Base-by-base conservation (phyloP, 1,140 invertebrate species). In the Macrocentrus cingulum region DNA sequence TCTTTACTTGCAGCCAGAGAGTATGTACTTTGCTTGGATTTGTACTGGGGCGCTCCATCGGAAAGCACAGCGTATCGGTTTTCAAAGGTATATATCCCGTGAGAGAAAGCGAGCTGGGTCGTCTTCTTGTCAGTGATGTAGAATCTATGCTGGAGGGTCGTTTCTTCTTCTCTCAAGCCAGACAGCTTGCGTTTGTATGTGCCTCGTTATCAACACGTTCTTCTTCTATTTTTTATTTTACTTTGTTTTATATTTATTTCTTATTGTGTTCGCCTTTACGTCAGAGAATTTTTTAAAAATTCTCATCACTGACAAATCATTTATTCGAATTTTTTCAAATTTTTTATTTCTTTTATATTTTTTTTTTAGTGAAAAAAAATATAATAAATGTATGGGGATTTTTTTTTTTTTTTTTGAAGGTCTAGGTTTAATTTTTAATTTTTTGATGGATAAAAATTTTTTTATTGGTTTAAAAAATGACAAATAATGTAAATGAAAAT, bases 81-180 rank as follows among this genome's bases (percentile, higher is more conserved):
- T 61, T 61, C 60, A 61, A 61, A 57, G 54, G 42, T 48, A 36
- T 49, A 44, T 46, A 46, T 46, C 44, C 44, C 44, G 44, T 22
- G 29, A 39, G 37, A 39, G 34, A 52, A 39, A 58, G 48, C 48
- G 48, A 58, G 56, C 36, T 48, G 46, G 20, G 46, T 39, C 49
- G 56, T 50, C 39, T 51, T 29, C 56, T 59, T 59, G 41, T 59
- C 25, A 46, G 51, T 42, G 15, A 18, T 8, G 37, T 59, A 45
- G 42, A 46, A 44, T 44, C 46, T 42, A 42, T 59, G 7, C 39
- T 19, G 18, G 45, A 59, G 56, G 56, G 56, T 59, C 49, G 49
- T 22, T 23, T 23, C 18, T 46, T 46, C 44, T 19, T n/a, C n/a
- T n/a, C n/a, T 46, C 9, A 46, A 9, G 18, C 8, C 18, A 46